Conservation (phyloP, 2,797 vertebrate species). For the Vireo griseus region DNA sequence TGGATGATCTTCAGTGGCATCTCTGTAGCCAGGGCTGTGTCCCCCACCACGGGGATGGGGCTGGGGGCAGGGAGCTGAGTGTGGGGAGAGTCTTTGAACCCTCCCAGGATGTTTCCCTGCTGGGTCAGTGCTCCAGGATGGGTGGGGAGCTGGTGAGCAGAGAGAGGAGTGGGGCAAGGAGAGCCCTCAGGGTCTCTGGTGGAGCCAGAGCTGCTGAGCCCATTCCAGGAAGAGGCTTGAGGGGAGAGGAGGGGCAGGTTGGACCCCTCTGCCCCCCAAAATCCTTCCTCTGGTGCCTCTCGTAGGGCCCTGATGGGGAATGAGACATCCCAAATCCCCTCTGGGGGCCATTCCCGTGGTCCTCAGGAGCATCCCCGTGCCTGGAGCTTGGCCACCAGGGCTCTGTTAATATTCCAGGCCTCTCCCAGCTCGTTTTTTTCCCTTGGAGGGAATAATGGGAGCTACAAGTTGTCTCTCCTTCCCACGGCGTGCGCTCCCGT, state of each 20-base stretch:
- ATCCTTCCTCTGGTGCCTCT: neutral
- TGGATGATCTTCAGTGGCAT: accelerated
- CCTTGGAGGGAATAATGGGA: neutral
- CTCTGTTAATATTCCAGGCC: neutral
- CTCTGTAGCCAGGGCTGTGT: accelerated
- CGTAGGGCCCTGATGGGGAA: accelerated
- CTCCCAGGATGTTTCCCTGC: neutral
- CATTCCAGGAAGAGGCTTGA: accelerated
- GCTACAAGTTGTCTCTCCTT: neutral
- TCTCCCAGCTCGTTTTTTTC: neutral
- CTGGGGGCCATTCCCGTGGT: accelerated
- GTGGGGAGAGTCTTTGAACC: neutral
- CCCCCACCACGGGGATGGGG: accelerated
- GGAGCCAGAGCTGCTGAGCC: neutral
- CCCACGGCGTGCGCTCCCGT: neutral
- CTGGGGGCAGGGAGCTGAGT: accelerated
- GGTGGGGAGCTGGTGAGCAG: neutral
- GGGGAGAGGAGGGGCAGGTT: neutral
- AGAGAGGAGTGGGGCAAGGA: neutral
- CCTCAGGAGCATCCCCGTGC: neutral
- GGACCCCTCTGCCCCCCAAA: neutral
- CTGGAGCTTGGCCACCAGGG: accelerated
- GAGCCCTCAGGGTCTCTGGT: neutral
- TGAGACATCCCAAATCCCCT: neutral
- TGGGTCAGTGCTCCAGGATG: neutral